These are phyloP conservation scores for Altica lythri DNA, from an alignment of 2,888 invertebrate species.

Conservation along the genomic window DNA sequence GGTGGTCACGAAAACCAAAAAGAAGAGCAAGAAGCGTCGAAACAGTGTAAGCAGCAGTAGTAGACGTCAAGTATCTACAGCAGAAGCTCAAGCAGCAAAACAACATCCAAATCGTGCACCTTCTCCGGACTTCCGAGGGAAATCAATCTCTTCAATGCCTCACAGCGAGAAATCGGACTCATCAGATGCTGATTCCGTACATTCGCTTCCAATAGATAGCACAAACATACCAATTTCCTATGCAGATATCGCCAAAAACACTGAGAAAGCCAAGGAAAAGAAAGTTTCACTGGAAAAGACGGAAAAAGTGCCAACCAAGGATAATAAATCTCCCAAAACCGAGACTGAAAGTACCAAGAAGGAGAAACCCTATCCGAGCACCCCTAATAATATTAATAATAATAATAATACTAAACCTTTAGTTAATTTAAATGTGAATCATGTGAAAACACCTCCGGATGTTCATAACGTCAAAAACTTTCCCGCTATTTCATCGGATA, in stretches of 20 bases:
- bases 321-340: conserved; percentile 33
- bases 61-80: conserved; percentile 27
- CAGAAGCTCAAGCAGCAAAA: conserved; percentile 21
- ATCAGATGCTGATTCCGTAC: conserved; percentile 82
- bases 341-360: conserved; percentile 20
- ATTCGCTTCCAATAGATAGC: conserved; percentile 73
- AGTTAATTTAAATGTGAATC: conserved; percentile 5
- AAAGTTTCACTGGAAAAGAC: conserved; percentile 42
- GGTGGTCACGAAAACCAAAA: conserved; percentile 82
- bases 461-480: conserved; percentile 14
- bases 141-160: conserved; percentile 78
- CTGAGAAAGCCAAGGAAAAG: conserved; percentile 47
- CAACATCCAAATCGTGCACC: conserved; percentile 41
- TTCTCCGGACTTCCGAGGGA: conserved; percentile 57
- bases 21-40: conserved; percentile 74
- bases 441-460: conserved; percentile 16
- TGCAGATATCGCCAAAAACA: conserved; percentile 78
- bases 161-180: conserved; percentile 85
- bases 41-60: conserved; percentile 57
- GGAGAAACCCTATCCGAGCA: background rate
- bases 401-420: too few relatives aligned
- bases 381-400: background rate
- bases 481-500: conserved; percentile 19
- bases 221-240: conserved; percentile 63
- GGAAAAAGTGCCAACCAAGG: conserved; percentile 39